Conservation (phyloP, 2,888 invertebrate genomes). For the Leistus spinibarbis region DNA sequence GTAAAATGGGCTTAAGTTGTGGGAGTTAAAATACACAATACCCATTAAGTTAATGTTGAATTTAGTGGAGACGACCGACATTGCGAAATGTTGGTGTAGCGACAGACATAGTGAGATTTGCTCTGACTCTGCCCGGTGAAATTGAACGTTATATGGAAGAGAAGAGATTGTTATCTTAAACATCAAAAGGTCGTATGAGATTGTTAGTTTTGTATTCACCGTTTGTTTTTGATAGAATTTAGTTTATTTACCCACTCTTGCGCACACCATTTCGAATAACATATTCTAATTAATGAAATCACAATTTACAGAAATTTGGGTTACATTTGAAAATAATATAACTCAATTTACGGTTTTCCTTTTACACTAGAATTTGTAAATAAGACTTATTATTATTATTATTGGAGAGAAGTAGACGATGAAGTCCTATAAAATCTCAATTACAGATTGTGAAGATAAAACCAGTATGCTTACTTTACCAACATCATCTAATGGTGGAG, state of each 20-base stretch:
- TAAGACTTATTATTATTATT: too few relatives aligned
- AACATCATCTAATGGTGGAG: too few relatives aligned
- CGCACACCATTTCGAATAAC: not conserved
- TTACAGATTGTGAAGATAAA: too few relatives aligned
- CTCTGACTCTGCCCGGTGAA: too few relatives aligned
- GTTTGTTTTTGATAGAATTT: constrained; percentile 1
- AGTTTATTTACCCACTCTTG: not conserved
- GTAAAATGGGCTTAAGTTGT: not conserved
- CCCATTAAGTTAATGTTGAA: not conserved
- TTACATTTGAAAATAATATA: not conserved
- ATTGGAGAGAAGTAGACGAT: too few relatives aligned
- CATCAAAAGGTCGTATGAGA: constrained; percentile 3
- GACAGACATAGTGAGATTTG: too few relatives aligned
- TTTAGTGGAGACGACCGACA: not conserved
- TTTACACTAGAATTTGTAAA: too few relatives aligned
- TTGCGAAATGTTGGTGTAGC: too few relatives aligned
- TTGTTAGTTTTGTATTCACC: constrained; percentile 10
- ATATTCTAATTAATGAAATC: not conserved
- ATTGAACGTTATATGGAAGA: not conserved
- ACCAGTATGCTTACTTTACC: too few relatives aligned
- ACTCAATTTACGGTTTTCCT: not conserved
- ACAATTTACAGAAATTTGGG: not conserved
- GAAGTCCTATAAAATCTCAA: too few relatives aligned
- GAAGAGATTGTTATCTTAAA: constrained; percentile 5
- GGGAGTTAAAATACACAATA: not conserved